Percentiles rank a stretch among this genome's conserved stretches.
Conservation (phyloP, 2,888 invertebrate species). For the Punctoribates punctum region DNA sequence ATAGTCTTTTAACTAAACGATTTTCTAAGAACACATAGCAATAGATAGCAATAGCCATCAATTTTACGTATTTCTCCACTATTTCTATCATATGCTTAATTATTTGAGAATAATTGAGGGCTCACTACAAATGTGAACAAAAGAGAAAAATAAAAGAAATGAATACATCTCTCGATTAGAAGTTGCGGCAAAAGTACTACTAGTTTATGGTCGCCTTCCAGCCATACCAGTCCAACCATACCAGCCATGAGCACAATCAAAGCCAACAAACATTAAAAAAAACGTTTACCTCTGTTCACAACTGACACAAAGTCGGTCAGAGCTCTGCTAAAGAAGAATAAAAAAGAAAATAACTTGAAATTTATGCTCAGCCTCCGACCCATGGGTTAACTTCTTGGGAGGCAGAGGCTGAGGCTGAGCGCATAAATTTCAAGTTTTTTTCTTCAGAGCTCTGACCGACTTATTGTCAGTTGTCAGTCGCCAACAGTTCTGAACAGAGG, state of each 20-base stretch:
- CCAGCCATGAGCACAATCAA: background rate
- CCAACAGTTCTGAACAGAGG: background rate
- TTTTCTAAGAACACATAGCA: constrained; percentile 30
- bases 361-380: background rate
- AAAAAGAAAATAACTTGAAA: too few relatives aligned
- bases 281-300: background rate
- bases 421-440: background rate
- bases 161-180: background rate
- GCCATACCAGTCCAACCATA: background rate
- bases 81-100: background rate
- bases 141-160: background rate
- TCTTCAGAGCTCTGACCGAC: background rate
- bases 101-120: too few relatives aligned
- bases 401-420: constrained; percentile 10
- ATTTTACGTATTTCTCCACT: constrained; percentile 11
- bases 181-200: background rate
- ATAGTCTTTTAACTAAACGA: constrained; percentile 7
- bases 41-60: background rate
- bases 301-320: constrained; percentile 19
- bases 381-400: too few relatives aligned
- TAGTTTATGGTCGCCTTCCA: background rate
- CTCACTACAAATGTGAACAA: background rate
- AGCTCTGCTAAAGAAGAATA: too few relatives aligned
- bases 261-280: background rate
- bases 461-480: background rate